These are phyloP conservation scores for Leucoptera coffeella DNA, from an alignment of 2,888 invertebrate genomes.

Conservation along the genomic window DNA sequence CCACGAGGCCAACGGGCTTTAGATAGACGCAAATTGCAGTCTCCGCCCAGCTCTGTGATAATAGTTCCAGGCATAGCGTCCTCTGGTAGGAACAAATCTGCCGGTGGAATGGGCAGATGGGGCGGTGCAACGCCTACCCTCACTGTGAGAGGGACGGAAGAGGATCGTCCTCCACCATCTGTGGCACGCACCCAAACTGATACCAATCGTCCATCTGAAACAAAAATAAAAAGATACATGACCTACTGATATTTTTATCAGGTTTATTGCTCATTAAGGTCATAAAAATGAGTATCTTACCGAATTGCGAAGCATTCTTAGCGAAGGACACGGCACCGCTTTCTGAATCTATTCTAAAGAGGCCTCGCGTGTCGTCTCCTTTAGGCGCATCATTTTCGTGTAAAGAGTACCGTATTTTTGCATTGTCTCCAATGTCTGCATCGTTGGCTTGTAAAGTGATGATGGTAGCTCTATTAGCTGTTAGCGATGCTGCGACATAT, in stretches of 20 bases:
- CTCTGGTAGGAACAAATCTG: conserved; percentile 77
- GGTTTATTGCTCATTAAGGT: too few relatives aligned
- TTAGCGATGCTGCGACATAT: conserved; percentile 68
- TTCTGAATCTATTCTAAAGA: conserved; percentile 68
- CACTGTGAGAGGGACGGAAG: conserved; percentile 73
- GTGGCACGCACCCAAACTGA: conserved; percentile 87
- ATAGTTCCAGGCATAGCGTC: conserved; percentile 48
- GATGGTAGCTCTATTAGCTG: conserved; percentile 25
- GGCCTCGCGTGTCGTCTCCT: conserved; percentile 53
- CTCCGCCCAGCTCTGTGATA: conserved; percentile 15
- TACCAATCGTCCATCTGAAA: conserved; percentile 70
- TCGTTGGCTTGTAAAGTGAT: conserved; percentile 59
- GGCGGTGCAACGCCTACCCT: conserved; percentile 67
- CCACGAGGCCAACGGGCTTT: conserved; percentile 39
- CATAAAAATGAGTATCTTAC: too few relatives aligned
- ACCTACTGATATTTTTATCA: too few relatives aligned
- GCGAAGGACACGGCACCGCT: conserved; percentile 69
- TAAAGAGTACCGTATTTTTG: conserved; percentile 69
- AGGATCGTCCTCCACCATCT: conserved; percentile 77
- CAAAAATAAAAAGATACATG: too few relatives aligned
- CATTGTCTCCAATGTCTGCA: conserved; percentile 67
- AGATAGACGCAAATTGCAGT: conserved; percentile 1
- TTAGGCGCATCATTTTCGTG: conserved; percentile 52
- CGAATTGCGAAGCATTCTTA: conserved; percentile 51
- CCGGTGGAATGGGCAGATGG: conserved; percentile 64